Evolutionary conservation across 2,888 invertebrate genomes (phyloP).

Genomic region (Eupithecia exiguata): DNA sequence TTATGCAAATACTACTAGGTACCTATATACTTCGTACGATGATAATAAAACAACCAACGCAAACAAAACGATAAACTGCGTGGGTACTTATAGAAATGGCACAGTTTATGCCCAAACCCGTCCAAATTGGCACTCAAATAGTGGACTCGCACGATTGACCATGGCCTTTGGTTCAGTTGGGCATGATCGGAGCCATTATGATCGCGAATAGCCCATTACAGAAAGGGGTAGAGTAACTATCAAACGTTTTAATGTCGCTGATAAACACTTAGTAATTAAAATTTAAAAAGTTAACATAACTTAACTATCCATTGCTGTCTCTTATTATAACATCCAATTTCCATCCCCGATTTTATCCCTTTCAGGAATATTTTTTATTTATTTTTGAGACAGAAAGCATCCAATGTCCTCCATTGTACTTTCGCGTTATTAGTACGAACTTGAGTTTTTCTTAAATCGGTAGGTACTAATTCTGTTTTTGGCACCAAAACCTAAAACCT

Average conservation of each 20-base stretch:
- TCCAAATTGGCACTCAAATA: conserved; percentile 12
- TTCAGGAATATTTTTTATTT: too few species aligned
- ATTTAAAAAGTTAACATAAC: not conserved
- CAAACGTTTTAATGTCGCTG: not conserved
- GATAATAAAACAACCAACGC: conserved; percentile 23
- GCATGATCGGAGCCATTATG: not conserved
- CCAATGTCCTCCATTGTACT: not conserved
- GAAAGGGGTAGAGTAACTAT: not conserved
- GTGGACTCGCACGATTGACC: not conserved
- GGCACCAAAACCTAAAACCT: too few species aligned
- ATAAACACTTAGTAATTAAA: not conserved
- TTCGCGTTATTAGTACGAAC: not conserved
- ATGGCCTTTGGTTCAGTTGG: not conserved
- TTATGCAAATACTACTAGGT: conserved; percentile 20
- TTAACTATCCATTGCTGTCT: not conserved
- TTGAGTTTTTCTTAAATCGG: not conserved
- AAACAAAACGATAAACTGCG: conserved; percentile 31
- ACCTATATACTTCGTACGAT: conserved; percentile 8
- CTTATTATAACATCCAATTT: too few species aligned
- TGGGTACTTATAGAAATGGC: not conserved
- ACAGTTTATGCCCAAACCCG: conserved; percentile 1
- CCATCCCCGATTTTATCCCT: not conserved
- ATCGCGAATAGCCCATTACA: conserved; percentile 2
- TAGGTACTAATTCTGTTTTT: too few species aligned
- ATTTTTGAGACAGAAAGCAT: not conserved